Evolutionary conservation across 2,797 vertebrate species (phyloP), one percentile per base, ranked within the genome.

Genomic region (Peromyscus melanophrys): DNA sequence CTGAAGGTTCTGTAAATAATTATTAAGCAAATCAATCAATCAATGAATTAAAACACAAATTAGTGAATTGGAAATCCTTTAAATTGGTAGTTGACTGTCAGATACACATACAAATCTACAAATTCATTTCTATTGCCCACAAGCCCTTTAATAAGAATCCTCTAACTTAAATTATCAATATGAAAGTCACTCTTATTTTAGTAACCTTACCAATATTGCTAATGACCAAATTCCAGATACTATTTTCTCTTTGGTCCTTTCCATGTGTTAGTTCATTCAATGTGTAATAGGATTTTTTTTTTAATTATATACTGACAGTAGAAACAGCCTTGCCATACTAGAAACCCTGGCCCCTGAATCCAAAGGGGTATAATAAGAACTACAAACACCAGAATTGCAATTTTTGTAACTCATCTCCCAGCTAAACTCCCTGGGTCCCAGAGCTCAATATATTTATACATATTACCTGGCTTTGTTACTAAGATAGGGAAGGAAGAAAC

Each of bases 51-150:
- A 85, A 67, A 86, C 17, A 90, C 86, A 29, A 92, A 90, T 76
- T 92, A 87, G 27, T 91, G 43, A 57, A 96, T 93, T 2, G 46
- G 59, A 96, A 93, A 96, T 84, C 63, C n/a, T 76, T 73, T 96
- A 86, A 80, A 89, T 34, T 83, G 19, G 17, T 52, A 12, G 49
- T 87, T 84, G 63, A 77, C 29, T 49, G 12, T 84, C 69, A 96
- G 63, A 88, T 31, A 71, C 55, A 94, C 80, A 7, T 83, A 3
- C 55, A 71, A 61, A 71, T 61, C 21, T 88, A 2, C 19, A 82
- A 2, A 93, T 81, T 85, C 40, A 11, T 80, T 87, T 94, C 75
- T 95, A 52, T 49, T 19, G 46, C 31, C 63, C 67, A 71, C 31
- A 97, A 93, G 6, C 46, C 21, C 17, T 80, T 81, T 91, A 94